These are phyloP conservation scores for Poeciliopsis retropinna DNA, from an alignment of 2,113 vertebrate species.

Conservation along the genomic window DNA sequence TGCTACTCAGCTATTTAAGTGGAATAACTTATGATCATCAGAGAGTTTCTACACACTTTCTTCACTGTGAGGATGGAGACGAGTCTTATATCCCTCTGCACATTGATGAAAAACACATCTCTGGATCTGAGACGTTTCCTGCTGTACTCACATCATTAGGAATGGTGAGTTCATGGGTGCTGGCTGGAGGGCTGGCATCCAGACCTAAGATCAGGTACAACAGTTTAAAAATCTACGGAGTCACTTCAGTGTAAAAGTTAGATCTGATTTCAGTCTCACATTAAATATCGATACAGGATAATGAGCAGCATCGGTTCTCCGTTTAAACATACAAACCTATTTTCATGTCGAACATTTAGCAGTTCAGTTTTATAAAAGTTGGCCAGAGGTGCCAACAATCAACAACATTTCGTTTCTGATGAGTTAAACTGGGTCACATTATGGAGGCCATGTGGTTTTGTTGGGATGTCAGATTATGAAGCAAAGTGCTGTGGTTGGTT, in stretches of 20 bases:
- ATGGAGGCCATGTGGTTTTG: too few species aligned
- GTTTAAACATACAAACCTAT: not conserved
- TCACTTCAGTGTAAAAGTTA: not conserved
- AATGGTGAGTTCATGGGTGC: constrained; percentile 98
- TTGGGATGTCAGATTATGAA: too few species aligned
- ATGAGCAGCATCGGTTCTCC: not conserved
- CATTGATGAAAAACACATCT: too few species aligned
- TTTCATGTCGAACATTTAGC: not conserved
- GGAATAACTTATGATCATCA: too few species aligned
- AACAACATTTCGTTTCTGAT: too few species aligned
- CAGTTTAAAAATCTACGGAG: constrained; percentile 37
- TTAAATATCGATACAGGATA: not conserved
- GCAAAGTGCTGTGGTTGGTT: too few species aligned
- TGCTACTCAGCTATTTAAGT: too few species aligned
- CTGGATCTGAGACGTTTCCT: not conserved
- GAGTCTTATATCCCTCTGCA: too few species aligned
- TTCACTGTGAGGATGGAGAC: too few species aligned
- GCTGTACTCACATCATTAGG: constrained; percentile 96
- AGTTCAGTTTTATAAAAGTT: not conserved
- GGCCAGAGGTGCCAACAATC: not conserved
- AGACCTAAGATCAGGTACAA: constrained; percentile 83
- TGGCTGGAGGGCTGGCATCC: constrained; percentile 95
- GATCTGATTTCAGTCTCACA: not conserved
- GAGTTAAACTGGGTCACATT: too few species aligned
- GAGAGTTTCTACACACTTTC: too few species aligned